Base-by-base conservation (phyloP, 2,888 invertebrate genomes). In the Cryptosula pallasiana region DNA sequence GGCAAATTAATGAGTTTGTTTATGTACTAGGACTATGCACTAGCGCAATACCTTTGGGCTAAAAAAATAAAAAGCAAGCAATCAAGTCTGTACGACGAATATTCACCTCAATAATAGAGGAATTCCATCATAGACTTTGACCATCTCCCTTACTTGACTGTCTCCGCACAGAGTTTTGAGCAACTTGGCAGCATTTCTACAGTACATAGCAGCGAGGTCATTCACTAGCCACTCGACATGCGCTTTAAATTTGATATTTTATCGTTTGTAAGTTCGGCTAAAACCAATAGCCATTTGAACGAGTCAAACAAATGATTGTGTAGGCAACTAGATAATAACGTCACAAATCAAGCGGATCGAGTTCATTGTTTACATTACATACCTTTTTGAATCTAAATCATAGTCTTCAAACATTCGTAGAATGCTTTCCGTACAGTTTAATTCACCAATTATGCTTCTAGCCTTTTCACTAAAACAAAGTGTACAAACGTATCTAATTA, bases 381-480 rank as follows among this genome's bases (percentile, higher is more conserved):
- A 84, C 84, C 82, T 83, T 77, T 83, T 83, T 3, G 83, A 83
- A 16, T 81, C 74, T 45, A 76, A 80, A 73, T 84, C 84, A 75
- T 84, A 84, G 34, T 83, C 82, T 70, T 82, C 81, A 55, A 84
- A 77, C 36, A 84, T 83, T 32, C 75, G 76, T 23, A 84, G 78
- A 69, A 83, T 75, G 34, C 78, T 78, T 71, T 84, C 83, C 2
- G 82, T 79, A 73, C 78, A 77, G 73, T 82, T 82, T 69, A 83
- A 73, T 72, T 82, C 79, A 23, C 80, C 81, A 69, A 84, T 81
- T 72, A 78, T 71, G 71, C 77, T 75, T 32, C 81, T 75, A 20
- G 80, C 81, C 69, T 77, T 75, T 5, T 78, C 75, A 74, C 83
- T 83, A 78, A 71, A 78, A 78, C 72, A 55, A 35, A 71, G n/a